These are phyloP conservation scores for Centrocercus urophasianus DNA, from an alignment of 2,113 vertebrate species.

Conservation along the genomic window DNA sequence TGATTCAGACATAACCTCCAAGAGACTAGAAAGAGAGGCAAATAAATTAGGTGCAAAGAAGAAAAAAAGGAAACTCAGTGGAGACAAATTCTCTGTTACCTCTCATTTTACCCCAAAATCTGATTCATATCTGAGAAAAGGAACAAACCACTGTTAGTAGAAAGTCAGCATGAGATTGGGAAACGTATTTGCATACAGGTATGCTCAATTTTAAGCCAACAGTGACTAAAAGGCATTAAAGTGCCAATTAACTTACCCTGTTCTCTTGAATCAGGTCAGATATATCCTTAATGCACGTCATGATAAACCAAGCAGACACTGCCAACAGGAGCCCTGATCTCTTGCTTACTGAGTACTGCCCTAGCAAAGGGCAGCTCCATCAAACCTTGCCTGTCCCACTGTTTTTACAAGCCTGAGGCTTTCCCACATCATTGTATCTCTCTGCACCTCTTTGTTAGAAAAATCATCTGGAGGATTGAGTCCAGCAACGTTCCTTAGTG, in stretches of 20 bases:
- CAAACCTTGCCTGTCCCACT: background rate
- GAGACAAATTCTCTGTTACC: background rate
- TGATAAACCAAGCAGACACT: background rate
- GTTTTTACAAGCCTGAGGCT: background rate
- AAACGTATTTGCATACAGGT: accelerated
- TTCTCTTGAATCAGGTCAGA: background rate
- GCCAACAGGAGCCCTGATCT: background rate
- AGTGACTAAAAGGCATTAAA: background rate
- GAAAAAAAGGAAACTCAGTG: slow-evolving; percentile 11
- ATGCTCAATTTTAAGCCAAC: background rate
- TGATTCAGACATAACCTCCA: slow-evolving; percentile 17
- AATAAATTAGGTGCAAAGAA: background rate
- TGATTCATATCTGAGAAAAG: background rate
- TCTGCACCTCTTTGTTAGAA: background rate
- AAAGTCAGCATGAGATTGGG: background rate
- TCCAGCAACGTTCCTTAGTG: background rate
- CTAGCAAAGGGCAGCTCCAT: background rate
- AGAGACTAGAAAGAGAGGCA: background rate
- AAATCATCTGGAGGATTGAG: background rate
- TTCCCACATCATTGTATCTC: background rate
- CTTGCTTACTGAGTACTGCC: background rate
- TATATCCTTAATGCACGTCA: background rate
- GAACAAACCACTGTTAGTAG: background rate
- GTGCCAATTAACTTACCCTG: background rate
- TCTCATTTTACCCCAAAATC: background rate